phyloP scores from a whole-genome alignment of 2,113 vertebrate species.

The Urocitellus parryii region DNA sequence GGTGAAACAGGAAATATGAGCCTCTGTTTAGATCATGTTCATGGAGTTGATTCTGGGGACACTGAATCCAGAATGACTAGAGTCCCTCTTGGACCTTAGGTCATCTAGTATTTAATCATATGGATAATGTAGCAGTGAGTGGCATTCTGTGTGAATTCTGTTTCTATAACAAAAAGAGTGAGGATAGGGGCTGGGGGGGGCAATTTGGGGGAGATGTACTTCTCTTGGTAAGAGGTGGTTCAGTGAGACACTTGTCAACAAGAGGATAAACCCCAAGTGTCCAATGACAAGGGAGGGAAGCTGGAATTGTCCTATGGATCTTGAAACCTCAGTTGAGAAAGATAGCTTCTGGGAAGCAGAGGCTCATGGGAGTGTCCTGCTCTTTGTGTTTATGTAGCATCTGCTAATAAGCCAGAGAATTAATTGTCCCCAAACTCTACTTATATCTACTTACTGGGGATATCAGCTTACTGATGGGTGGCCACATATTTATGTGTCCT shows the following conservation, averaged over 20 bases:
- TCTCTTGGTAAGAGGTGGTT: neutral
- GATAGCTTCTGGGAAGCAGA: slow-evolving; percentile 26
- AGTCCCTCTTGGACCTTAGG: neutral
- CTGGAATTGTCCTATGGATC: neutral
- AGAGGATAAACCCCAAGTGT: neutral
- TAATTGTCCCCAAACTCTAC: neutral
- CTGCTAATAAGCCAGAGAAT: neutral
- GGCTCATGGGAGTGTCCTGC: neutral
- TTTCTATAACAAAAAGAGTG: neutral
- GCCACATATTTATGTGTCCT: neutral
- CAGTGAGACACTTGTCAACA: neutral
- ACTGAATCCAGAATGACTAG: neutral
- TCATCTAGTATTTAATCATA: neutral
- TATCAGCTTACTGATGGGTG: neutral
- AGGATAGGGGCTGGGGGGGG: neutral
- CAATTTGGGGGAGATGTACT: neutral
- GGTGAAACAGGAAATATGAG: neutral
- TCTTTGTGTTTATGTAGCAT: neutral
- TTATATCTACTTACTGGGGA: neutral
- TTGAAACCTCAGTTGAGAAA: neutral
- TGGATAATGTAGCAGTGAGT: neutral
- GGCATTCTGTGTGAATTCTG: neutral
- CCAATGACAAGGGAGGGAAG: neutral
- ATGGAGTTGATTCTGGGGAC: neutral
- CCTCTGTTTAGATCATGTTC: neutral